These are phyloP conservation scores for Agrochola macilenta DNA, from an alignment of 2,888 invertebrate species.

Conservation along the genomic window DNA sequence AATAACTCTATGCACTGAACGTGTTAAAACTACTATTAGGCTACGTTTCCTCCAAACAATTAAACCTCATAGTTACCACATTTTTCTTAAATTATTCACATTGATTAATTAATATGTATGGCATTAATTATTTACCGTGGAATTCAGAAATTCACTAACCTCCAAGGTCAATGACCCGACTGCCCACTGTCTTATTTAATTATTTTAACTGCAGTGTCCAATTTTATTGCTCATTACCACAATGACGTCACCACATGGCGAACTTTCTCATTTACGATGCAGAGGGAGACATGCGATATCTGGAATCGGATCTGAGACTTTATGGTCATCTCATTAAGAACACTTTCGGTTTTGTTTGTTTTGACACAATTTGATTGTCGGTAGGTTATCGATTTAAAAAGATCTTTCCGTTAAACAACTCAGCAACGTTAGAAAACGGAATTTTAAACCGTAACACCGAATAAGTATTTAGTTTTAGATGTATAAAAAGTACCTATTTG, in stretches of 20 bases:
- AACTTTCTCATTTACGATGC: neutral
- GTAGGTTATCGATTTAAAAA: neutral
- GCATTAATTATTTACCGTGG: no score
- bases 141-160: no score
- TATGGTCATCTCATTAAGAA: slow-evolving; percentile 41
- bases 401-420: no score
- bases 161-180: neutral
- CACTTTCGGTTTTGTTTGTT: slow-evolving; percentile 13
- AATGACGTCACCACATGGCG: slow-evolving; percentile 35
- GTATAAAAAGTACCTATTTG: no score
- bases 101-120: neutral
- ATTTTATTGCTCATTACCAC: slow-evolving; percentile 42
- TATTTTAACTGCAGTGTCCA: slow-evolving; percentile 43
- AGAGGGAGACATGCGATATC: slow-evolving; percentile 47
- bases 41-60: no score
- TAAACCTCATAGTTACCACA: neutral
- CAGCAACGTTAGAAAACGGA: no score
- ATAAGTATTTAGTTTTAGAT: no score
- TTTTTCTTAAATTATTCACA: neutral
- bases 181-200: slow-evolving; percentile 15
- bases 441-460: no score
- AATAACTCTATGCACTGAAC: no score
- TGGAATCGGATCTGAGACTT: slow-evolving; percentile 36
- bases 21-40: no score
- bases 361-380: neutral